These are phyloP conservation scores for Melanchra persicariae DNA, from an alignment of 2,888 invertebrate species.

Conservation along the genomic window DNA sequence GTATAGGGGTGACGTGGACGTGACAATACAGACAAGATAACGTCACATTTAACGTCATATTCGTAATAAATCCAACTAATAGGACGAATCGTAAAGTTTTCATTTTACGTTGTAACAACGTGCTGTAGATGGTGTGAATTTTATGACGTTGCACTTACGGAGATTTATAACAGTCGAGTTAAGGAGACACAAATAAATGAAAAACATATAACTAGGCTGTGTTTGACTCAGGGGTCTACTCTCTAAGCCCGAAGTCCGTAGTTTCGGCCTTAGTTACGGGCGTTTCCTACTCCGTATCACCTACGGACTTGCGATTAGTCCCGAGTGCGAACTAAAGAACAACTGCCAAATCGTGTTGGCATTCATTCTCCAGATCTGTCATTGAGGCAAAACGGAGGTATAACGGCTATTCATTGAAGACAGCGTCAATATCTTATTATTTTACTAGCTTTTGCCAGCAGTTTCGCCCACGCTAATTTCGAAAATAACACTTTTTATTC, in stretches of 20 bases:
- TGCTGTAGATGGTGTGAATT: slow-evolving; percentile 23
- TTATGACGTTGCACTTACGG: slow-evolving; percentile 11
- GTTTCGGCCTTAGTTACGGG: too few species aligned
- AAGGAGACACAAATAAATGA: not conserved
- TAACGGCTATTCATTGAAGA: not conserved
- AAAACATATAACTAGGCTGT: not conserved
- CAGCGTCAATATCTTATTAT: not conserved
- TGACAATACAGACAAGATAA: slow-evolving; percentile 32
- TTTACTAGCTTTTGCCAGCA: too few species aligned
- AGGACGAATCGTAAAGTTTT: slow-evolving; percentile 44
- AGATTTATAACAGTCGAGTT: slow-evolving; percentile 8
- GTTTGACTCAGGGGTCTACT: too few species aligned
- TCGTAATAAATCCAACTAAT: slow-evolving; percentile 44
- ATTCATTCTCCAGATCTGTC: too few species aligned
- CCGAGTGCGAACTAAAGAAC: too few species aligned
- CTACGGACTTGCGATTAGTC: too few species aligned
- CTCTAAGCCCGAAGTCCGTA: too few species aligned
- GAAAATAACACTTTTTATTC: too few species aligned
- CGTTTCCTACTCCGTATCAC: too few species aligned
- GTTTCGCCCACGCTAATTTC: too few species aligned
- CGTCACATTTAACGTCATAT: slow-evolving; percentile 43
- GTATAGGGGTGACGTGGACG: not conserved
- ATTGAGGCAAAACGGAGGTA: not conserved
- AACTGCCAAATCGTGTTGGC: too few species aligned
- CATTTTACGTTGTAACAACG: slow-evolving; percentile 17